phyloP scores from a whole-genome alignment of 1,140 invertebrate species.

The Frieseomelitta varia region DNA sequence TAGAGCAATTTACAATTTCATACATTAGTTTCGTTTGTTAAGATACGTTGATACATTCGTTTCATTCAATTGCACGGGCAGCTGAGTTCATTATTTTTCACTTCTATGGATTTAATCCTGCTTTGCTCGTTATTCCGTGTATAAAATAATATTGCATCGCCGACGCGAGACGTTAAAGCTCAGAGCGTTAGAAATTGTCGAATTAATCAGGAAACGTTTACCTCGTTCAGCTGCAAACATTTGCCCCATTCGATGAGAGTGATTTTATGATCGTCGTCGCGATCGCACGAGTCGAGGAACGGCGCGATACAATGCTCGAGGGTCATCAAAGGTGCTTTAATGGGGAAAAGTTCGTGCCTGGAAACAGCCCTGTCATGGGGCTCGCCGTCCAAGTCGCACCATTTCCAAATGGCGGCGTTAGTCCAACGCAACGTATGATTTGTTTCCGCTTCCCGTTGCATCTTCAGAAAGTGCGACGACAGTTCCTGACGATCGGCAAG shows the following conservation, averaged over 20 bases:
- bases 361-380: constrained; percentile 94
- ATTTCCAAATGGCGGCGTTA: constrained; percentile 97
- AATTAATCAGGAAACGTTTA: constrained; percentile 67
- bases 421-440: constrained; percentile 92
- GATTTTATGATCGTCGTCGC: constrained; percentile 93
- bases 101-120: no score
- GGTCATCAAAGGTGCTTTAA: constrained; percentile 94
- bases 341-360: constrained; percentile 96
- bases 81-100: not conserved
- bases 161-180: no score
- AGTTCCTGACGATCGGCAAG: constrained; percentile 94
- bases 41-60: not conserved
- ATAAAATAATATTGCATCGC: no score
- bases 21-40: not conserved
- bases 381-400: constrained; percentile 95
- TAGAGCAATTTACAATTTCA: not conserved
- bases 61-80: not conserved
- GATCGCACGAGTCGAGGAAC: constrained; percentile 95
- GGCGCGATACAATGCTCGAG: constrained; percentile 97
- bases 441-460: constrained; percentile 94
- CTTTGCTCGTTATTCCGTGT: no score
- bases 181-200: no score
- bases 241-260: constrained; percentile 95
- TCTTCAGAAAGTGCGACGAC: constrained; percentile 90
- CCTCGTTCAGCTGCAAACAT: constrained; percentile 92